Conservation (phyloP, 2,888 invertebrate genomes). For the Marasmarcha lunaedactyla region DNA sequence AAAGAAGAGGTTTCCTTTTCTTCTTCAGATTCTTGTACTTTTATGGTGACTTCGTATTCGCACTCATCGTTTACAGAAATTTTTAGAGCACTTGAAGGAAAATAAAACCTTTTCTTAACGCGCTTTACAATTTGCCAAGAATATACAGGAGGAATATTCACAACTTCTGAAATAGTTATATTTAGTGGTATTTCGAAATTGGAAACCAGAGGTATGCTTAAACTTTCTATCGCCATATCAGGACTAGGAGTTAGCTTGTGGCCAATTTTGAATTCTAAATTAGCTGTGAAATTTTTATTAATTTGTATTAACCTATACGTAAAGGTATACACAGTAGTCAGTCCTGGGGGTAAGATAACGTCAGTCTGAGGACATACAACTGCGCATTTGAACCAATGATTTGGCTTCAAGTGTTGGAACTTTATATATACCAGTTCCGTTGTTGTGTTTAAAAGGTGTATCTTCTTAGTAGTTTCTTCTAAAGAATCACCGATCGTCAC, state of each 20-base stretch:
- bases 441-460: conserved; percentile 33
- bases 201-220: conserved; percentile 32
- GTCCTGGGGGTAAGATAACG: conserved; percentile 37
- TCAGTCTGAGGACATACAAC: conserved; percentile 25
- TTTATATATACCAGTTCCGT: conserved; percentile 28
- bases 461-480: conserved; percentile 29
- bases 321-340: conserved; percentile 29
- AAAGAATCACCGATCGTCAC: conserved; percentile 21
- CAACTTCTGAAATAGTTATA: conserved; percentile 26
- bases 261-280: conserved; percentile 36
- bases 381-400: too few relatives aligned
- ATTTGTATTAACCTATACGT: conserved; percentile 26
- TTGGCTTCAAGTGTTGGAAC: too few relatives aligned
- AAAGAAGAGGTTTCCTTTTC: too few relatives aligned
- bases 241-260: conserved; percentile 18
- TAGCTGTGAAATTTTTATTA: conserved; percentile 24
- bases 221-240: conserved; percentile 23
- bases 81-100: conserved; percentile 19
- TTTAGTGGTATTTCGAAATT: conserved; percentile 18
- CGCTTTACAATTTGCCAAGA: conserved; percentile 31
- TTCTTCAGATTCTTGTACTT: conserved; percentile 19
- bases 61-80: conserved; percentile 25
- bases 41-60: conserved; percentile 32
- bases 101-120: not conserved
- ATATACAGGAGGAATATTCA: conserved; percentile 35